These are phyloP conservation scores for Aplidium turbinatum DNA, from an alignment of 23 tunicate genomes.

Conservation along the genomic window DNA sequence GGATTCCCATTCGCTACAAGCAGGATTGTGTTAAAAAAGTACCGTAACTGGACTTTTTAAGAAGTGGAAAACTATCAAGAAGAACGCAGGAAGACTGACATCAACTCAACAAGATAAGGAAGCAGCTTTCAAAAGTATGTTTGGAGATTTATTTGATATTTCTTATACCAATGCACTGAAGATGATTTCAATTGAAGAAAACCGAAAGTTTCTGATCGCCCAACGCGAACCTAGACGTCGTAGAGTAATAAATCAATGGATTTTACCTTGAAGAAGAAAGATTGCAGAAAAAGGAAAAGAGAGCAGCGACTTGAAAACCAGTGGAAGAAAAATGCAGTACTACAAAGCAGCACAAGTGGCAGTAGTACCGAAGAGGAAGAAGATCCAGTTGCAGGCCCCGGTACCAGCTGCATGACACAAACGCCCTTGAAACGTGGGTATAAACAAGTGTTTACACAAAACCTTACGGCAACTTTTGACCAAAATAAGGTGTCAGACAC, in stretches of 20 bases:
- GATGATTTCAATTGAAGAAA: conserved; percentile 28
- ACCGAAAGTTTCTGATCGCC: background rate
- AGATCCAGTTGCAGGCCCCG: background rate
- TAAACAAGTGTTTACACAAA: too few relatives aligned
- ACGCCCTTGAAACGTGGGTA: too few relatives aligned
- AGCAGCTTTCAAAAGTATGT: background rate
- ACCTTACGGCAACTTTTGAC: too few relatives aligned
- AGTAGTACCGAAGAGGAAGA: conserved; percentile 2
- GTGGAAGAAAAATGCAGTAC: too few relatives aligned
- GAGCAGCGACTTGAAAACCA: too few relatives aligned
- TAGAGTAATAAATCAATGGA: background rate
- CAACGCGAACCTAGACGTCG: background rate
- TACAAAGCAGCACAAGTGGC: too few relatives aligned
- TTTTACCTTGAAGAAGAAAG: background rate
- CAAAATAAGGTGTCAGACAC: too few relatives aligned
- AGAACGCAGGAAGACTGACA: background rate
- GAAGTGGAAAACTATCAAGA: too few relatives aligned
- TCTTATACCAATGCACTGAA: background rate
- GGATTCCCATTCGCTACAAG: conserved; percentile 25
- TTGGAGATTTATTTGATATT: background rate
- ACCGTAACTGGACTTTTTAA: too few relatives aligned
- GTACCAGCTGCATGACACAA: background rate
- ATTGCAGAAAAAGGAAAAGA: background rate
- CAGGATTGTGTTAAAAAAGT: conserved; percentile 24
- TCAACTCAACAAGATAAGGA: background rate